Evolutionary conservation across 2,797 vertebrate genomes (phyloP).

Genomic region (Sandelia bainsii): DNA sequence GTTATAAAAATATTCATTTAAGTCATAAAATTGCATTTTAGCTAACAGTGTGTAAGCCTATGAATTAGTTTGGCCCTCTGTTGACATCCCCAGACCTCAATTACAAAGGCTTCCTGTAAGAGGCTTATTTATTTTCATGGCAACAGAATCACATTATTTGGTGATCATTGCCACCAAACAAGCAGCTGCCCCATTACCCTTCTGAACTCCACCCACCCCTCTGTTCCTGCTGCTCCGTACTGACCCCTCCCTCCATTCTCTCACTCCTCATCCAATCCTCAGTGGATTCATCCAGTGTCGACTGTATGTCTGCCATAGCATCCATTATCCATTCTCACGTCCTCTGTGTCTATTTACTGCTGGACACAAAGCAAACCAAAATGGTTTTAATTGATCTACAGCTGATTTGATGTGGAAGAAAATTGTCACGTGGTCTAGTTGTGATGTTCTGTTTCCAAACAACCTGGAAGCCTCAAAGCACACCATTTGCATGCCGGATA

Average conservation of each 20-base stretch:
- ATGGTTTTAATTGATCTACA: slow-evolving; percentile 59
- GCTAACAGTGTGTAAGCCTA: background rate
- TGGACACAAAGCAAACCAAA: slow-evolving; percentile 43
- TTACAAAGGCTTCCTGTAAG: slow-evolving; percentile 39
- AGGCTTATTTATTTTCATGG: slow-evolving; percentile 57
- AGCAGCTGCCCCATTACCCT: slow-evolving; percentile 71
- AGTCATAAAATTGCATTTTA: slow-evolving; percentile 8
- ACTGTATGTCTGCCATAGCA: slow-evolving; percentile 62
- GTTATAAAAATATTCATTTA: background rate
- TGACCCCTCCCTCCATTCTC: slow-evolving; percentile 27
- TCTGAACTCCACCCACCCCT: slow-evolving; percentile 51
- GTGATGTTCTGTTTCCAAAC: slow-evolving; percentile 35
- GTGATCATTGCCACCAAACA: slow-evolving; percentile 72
- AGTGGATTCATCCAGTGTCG: slow-evolving; percentile 56
- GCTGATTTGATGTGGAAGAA: slow-evolving; percentile 31
- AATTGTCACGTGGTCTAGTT: slow-evolving; percentile 31
- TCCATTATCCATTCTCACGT: slow-evolving; percentile 73
- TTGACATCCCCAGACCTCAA: slow-evolving; percentile 28
- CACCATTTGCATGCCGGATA: slow-evolving; percentile 29
- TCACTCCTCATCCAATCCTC: slow-evolving; percentile 51
- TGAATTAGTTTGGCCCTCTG: slow-evolving; percentile 24
- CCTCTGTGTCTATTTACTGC: slow-evolving; percentile 68
- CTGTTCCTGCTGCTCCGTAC: slow-evolving; percentile 5
- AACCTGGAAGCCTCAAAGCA: slow-evolving; percentile 18
- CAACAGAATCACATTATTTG: slow-evolving; percentile 71